phyloP scores from a whole-genome alignment of 1,140 invertebrate species.

The Eurosta solidaginis region DNA sequence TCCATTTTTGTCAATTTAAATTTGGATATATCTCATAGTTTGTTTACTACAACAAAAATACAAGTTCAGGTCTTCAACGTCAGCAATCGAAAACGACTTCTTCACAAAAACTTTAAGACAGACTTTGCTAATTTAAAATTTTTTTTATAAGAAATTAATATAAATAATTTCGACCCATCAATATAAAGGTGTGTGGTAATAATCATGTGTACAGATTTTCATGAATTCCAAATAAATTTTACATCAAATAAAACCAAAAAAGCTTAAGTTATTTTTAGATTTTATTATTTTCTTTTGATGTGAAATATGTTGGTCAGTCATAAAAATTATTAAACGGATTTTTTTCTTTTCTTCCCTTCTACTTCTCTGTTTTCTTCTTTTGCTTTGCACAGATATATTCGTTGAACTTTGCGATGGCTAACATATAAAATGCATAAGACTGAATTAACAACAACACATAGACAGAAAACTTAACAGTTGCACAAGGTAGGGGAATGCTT shows the following conservation, averaged over 20 bases:
- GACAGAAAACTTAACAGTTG: slow-evolving; percentile 58
- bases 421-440: slow-evolving; percentile 47
- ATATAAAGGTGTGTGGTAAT: no score
- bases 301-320: background rate
- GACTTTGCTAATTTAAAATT: no score
- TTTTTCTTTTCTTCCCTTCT: slow-evolving; percentile 5
- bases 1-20: background rate
- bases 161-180: no score
- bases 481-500: slow-evolving; percentile 52
- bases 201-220: no score
- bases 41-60: no score
- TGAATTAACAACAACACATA: slow-evolving; percentile 19
- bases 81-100: no score
- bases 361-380: slow-evolving; percentile 31
- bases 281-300: background rate
- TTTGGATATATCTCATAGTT: no score
- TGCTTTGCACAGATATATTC: slow-evolving; percentile 55
- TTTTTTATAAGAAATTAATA: no score
- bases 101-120: no score
- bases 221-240: no score
- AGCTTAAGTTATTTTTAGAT: background rate
- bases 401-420: slow-evolving; percentile 61
- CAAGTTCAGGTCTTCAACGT: no score
- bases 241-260: background rate
- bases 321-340: slow-evolving; percentile 17